Evolutionary conservation across 37 sponge, comb jelly and placozoan genomes (phyloP), one percentile per base, ranked within the genome.

Genomic region (Beroe forskalii): DNA sequence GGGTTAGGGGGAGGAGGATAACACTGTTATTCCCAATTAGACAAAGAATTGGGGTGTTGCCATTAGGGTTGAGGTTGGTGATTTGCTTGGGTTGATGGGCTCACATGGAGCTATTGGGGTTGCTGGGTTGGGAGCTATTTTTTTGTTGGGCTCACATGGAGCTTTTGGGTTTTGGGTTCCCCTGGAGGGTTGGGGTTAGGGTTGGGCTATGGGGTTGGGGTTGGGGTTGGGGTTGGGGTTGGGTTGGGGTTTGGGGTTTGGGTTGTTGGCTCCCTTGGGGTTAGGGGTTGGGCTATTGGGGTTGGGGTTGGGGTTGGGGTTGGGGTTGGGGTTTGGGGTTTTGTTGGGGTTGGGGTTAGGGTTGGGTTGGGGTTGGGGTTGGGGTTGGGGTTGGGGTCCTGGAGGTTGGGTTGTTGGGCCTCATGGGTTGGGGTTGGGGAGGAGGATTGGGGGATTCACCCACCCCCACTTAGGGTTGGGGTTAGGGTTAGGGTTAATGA

Each of bases 311-410:
- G 89, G 92, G 91, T 76, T 91, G 17, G 89, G 89, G 92, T 91
- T 91, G 90, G 92, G 92, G 92, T 91, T 91, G 90, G 89, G 89
- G 92, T 91, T 91, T 89, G 92, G 92, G 92, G n/a, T n/a, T n/a
- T n/a, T n/a, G n/a, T n/a, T n/a, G n/a, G n/a, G n/a, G n/a, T n/a
- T n/a, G n/a, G n/a, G n/a, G n/a, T n/a, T n/a, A n/a, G n/a, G n/a
- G n/a, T n/a, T n/a, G n/a, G n/a, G n/a, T n/a, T n/a, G n/a, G 89
- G 92, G 92, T 91, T 91, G 90, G 89, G 89, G 89, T 91, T 90
- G 55, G 89, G 92, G 62, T 91, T 91, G 86, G 76, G 91, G 91
- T 91, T 91, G 60, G 92, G 92, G 89, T 90, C 40, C 89, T 91
- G 90, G 90, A 89, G 92, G 92, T 91, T 91, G 92, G 92, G 92